These are phyloP conservation scores for Apoda limacodes DNA, from an alignment of 2,888 invertebrate species.

Conservation along the genomic window DNA sequence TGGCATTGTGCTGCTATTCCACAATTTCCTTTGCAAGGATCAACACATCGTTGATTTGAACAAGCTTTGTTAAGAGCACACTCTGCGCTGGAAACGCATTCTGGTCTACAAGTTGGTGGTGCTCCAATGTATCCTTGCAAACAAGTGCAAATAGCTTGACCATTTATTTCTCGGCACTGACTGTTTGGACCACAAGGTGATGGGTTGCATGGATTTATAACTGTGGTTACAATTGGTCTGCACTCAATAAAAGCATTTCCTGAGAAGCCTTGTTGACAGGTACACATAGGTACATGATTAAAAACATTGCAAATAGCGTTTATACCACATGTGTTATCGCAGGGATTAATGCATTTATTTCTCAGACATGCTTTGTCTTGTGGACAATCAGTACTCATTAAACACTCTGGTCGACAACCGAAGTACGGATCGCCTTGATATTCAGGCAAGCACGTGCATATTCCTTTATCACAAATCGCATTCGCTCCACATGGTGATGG, in stretches of 20 bases:
- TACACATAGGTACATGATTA: slow-evolving; percentile 71
- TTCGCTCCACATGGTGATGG: slow-evolving; percentile 79
- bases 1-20: slow-evolving; percentile 77
- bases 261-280: slow-evolving; percentile 70
- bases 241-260: slow-evolving; percentile 80
- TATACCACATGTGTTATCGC: slow-evolving; percentile 80
- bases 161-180: slow-evolving; percentile 74
- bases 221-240: slow-evolving; percentile 30
- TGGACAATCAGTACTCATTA: slow-evolving; percentile 79
- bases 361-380: slow-evolving; percentile 76
- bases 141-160: slow-evolving; percentile 79
- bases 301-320: slow-evolving; percentile 80
- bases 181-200: slow-evolving; percentile 81
- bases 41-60: slow-evolving; percentile 76
- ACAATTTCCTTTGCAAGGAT: slow-evolving; percentile 81
- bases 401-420: slow-evolving; percentile 86
- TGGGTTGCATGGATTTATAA: slow-evolving; percentile 74
- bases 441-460: slow-evolving; percentile 78
- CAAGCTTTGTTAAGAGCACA: slow-evolving; percentile 77
- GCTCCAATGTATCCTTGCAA: slow-evolving; percentile 75
- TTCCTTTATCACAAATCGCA: slow-evolving; percentile 75
- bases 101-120: slow-evolving; percentile 78
- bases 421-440: slow-evolving; percentile 83
- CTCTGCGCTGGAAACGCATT: slow-evolving; percentile 77
- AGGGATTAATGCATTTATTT: slow-evolving; percentile 83